Evolutionary conservation across 1,140 invertebrate species (phyloP).

Genomic region (Rhagoletis pomonella): DNA sequence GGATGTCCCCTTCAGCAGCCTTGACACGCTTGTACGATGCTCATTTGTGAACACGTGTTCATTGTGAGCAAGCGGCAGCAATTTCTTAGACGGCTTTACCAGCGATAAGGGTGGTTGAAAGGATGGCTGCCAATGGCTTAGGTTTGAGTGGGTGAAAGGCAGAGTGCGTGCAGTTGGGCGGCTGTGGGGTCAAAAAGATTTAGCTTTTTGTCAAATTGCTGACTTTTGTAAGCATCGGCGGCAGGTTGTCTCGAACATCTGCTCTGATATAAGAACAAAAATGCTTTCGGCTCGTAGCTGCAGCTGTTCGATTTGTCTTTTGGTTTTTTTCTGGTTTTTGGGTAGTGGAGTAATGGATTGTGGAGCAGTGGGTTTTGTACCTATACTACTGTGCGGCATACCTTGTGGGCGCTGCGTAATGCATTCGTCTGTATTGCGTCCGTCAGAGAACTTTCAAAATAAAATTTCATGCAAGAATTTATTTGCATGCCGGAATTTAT

Average conservation of each 20-base stretch:
- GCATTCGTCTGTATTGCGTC: background rate
- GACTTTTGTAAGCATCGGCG: conserved; percentile 23
- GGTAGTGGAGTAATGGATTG: background rate
- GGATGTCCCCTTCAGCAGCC: background rate
- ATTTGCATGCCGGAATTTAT: conserved; percentile 39
- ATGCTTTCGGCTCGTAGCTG: background rate
- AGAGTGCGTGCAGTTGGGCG: background rate
- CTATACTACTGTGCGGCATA: background rate
- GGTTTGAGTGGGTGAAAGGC: background rate
- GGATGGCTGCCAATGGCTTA: background rate
- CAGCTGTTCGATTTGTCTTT: conserved; percentile 10
- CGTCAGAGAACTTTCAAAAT: conserved; percentile 49
- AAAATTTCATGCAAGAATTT: conserved; percentile 35
- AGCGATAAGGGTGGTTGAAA: background rate
- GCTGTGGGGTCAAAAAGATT: conserved; percentile 16
- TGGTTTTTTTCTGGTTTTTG: background rate
- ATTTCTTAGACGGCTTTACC: background rate
- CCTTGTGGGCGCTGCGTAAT: background rate
- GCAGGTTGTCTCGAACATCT: conserved; percentile 33
- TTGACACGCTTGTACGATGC: background rate
- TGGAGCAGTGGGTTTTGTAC: background rate
- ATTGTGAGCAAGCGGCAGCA: conserved; percentile 31
- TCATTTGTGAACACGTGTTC: conserved; percentile 49
- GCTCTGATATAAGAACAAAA: background rate
- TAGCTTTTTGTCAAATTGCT: conserved; percentile 33